Percentiles rank a stretch among this genome's conserved stretches.
Evolutionary conservation across 2,797 vertebrate species (phyloP).

Genomic region (Rousettus madagascariensis): DNA sequence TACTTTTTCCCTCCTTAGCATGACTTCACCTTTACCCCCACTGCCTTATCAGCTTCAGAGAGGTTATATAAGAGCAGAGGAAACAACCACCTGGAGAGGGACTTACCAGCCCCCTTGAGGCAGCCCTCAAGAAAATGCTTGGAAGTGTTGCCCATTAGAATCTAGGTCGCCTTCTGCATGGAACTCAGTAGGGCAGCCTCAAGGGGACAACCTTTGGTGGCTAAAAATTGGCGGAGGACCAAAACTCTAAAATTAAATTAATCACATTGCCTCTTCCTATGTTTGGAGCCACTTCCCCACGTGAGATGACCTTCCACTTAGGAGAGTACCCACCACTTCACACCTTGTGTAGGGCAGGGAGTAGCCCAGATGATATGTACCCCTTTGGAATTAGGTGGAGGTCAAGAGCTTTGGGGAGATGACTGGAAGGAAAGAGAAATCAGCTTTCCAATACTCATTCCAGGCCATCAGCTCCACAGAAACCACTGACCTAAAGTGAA

Average conservation of each 20-base stretch:
- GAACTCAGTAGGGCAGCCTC: neutral
- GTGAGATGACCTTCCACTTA: neutral
- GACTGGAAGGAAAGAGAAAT: neutral
- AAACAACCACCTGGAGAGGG: neutral
- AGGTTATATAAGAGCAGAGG: neutral
- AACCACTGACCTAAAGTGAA: neutral
- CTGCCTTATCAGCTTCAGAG: neutral
- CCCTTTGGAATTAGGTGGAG: neutral
- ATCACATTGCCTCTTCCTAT: neutral
- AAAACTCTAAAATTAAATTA: neutral
- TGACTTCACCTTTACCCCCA: slow-evolving; percentile 10
- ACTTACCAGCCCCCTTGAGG: neutral
- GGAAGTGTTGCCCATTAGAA: neutral
- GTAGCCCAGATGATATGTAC: neutral
- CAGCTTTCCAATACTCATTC: neutral
- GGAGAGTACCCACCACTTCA: neutral
- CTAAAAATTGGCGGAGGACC: neutral
- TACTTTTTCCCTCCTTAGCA: neutral
- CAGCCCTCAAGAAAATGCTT: neutral
- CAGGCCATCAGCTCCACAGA: neutral
- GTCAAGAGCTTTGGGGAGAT: neutral
- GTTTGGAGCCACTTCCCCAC: neutral
- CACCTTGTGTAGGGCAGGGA: neutral
- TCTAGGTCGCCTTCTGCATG: neutral
- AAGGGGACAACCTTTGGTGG: neutral